These are phyloP conservation scores for Dusona sp. DNA, from an alignment of 2,888 invertebrate genomes.

Conservation along the genomic window DNA sequence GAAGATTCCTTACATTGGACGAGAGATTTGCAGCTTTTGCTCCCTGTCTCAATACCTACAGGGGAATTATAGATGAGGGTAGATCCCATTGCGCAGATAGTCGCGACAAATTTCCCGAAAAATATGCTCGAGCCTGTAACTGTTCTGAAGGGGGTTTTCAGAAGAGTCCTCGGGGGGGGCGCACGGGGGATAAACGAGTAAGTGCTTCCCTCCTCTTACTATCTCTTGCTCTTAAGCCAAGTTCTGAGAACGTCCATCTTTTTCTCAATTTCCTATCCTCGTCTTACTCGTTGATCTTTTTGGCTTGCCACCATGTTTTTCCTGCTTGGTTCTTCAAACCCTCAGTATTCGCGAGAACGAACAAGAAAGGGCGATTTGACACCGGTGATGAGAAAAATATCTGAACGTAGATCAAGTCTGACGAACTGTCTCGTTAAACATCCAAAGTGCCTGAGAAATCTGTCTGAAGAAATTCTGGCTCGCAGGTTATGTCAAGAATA, in stretches of 20 bases:
- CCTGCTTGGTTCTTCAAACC: constrained; percentile 72
- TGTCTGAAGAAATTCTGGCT: constrained; percentile 22
- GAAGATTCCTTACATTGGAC: constrained; percentile 26
- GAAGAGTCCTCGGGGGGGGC: constrained; percentile 45
- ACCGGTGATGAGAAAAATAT: constrained; percentile 83
- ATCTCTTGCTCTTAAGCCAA: constrained; percentile 57
- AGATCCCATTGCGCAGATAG: constrained; percentile 82
- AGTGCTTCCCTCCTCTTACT: constrained; percentile 27
- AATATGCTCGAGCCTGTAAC: constrained; percentile 78
- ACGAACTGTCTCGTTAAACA: constrained; percentile 80
- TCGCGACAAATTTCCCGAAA: constrained; percentile 83
- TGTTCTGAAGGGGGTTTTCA: constrained; percentile 26
- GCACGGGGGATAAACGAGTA: constrained; percentile 39
- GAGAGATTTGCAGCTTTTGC: constrained; percentile 85
- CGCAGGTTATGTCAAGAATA: constrained; percentile 46
- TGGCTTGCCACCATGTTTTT: constrained; percentile 11
- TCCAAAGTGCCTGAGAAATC: constrained; percentile 73
- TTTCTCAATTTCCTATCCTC: constrained; percentile 31
- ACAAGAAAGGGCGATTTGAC: constrained; percentile 31
- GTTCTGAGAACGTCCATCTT: constrained; percentile 82
- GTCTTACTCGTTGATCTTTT: constrained; percentile 55
- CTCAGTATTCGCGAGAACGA: constrained; percentile 42
- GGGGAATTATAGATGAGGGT: constrained; percentile 82
- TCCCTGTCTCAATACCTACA: constrained; percentile 62
- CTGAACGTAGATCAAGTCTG: constrained; percentile 82